A percentile compares a stretch with the other conserved stretches of the same genome.
Conservation (phyloP, 1,140 invertebrate species). For the Lepidurus packardi region DNA sequence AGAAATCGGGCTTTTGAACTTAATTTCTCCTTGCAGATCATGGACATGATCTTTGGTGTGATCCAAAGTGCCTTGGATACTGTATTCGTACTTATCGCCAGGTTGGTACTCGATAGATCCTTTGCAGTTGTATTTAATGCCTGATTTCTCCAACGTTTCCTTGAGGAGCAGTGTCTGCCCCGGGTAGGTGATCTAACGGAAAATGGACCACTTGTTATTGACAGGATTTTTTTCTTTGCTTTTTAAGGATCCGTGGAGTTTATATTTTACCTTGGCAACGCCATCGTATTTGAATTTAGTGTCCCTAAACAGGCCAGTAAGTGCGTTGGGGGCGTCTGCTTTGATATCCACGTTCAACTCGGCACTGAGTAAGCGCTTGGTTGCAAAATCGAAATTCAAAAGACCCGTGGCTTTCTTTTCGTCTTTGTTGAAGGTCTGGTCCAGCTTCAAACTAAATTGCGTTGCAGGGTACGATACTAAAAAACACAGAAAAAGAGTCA, state of each 20-base stretch:
- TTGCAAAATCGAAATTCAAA: slow-evolving; percentile 9
- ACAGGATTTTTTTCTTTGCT: neutral
- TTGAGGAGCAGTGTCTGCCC: slow-evolving; percentile 23
- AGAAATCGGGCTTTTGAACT: slow-evolving; percentile 14
- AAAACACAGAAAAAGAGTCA: neutral
- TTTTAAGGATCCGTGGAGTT: neutral
- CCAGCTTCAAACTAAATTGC: slow-evolving; percentile 30
- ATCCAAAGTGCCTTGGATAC: slow-evolving; percentile 50
- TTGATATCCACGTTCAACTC: slow-evolving; percentile 26
- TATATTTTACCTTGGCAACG: slow-evolving; percentile 30
- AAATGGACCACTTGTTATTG: neutral
- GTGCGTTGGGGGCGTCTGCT: neutral
- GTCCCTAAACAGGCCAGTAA: slow-evolving; percentile 25
- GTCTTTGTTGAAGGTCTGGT: slow-evolving; percentile 31
- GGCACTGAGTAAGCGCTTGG: neutral
- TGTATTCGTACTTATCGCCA: slow-evolving; percentile 57
- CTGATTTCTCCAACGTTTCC: slow-evolving; percentile 30
- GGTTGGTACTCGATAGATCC: slow-evolving; percentile 51
- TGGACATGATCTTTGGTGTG: slow-evolving; percentile 44
- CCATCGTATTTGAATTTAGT: slow-evolving; percentile 33
- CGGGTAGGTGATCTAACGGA: slow-evolving; percentile 28
- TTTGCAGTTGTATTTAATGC: slow-evolving; percentile 28
- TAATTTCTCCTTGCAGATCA: neutral
- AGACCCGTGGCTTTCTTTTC: slow-evolving; percentile 8
- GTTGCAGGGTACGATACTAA: slow-evolving; percentile 30